These are phyloP conservation scores for Cydia amplana DNA, from an alignment of 1,140 invertebrate species.

Conservation along the genomic window DNA sequence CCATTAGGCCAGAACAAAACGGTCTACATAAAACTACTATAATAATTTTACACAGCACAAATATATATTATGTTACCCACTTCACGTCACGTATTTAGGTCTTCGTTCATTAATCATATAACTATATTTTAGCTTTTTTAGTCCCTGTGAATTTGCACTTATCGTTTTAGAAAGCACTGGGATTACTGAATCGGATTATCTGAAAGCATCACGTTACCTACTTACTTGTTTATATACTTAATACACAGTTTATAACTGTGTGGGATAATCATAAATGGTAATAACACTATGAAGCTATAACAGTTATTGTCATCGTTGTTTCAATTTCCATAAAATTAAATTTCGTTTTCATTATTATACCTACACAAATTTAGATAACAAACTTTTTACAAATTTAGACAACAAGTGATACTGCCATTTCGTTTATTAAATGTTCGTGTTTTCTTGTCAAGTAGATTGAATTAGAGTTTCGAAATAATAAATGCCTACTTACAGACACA, in stretches of 20 bases:
- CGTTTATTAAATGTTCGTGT: neutral
- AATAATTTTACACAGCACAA: too few species aligned
- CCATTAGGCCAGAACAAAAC: too few species aligned
- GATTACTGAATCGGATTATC: neutral
- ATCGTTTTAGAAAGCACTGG: neutral
- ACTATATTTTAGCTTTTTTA: neutral
- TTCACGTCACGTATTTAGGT: neutral
- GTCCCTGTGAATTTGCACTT: neutral
- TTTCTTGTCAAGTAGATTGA: neutral
- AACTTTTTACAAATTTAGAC: neutral
- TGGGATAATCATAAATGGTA: too few species aligned
- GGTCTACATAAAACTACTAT: too few species aligned
- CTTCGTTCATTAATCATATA: neutral
- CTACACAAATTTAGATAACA: neutral
- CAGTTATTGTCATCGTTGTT: too few species aligned
- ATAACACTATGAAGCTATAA: too few species aligned
- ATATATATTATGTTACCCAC: too few species aligned
- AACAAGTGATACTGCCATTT: neutral
- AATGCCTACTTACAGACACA: conserved; percentile 54
- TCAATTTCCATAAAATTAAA: too few species aligned
- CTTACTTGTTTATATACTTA: neutral
- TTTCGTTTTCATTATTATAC: too few species aligned
- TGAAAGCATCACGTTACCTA: neutral
- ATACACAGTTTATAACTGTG: neutral
- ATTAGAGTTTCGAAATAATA: neutral